phyloP scores from a whole-genome alignment of 2,888 invertebrate species.

The Pyrrhosoma nymphula region DNA sequence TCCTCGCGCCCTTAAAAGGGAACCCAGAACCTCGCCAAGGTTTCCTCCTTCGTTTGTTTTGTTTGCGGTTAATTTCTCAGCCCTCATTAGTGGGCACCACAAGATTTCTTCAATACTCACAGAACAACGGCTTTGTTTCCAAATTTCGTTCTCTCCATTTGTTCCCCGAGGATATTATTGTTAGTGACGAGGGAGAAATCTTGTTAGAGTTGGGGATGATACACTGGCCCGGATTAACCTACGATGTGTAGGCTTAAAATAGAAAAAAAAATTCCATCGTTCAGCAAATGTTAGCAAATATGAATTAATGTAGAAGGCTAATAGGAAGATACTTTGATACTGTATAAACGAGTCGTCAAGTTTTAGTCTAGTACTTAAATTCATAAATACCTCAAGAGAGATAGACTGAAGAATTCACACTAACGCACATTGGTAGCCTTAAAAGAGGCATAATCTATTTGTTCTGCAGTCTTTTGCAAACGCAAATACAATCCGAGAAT shows the following conservation, averaged over 20 bases:
- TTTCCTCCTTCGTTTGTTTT: background rate
- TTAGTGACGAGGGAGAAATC: background rate
- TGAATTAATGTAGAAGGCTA: no score
- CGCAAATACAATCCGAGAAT: no score
- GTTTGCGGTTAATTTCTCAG: background rate
- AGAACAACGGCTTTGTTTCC: background rate
- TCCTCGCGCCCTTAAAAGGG: background rate
- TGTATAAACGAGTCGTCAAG: no score
- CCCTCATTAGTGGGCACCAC: background rate
- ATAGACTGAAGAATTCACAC: no score
- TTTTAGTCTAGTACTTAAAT: no score
- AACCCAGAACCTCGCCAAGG: background rate
- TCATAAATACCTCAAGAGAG: no score
- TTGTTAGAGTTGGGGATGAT: background rate
- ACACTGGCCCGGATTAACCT: background rate
- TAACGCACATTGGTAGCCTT: no score
- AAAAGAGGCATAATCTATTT: no score
- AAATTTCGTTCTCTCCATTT: background rate
- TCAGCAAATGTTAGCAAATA: no score
- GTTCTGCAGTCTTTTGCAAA: no score
- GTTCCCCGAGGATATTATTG: background rate
- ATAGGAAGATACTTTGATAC: no score
- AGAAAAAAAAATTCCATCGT: no score
- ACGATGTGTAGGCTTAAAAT: background rate
- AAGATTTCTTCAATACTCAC: background rate